phyloP scores from a whole-genome alignment of 2,888 invertebrate species.

The Apodemia hepburni region DNA sequence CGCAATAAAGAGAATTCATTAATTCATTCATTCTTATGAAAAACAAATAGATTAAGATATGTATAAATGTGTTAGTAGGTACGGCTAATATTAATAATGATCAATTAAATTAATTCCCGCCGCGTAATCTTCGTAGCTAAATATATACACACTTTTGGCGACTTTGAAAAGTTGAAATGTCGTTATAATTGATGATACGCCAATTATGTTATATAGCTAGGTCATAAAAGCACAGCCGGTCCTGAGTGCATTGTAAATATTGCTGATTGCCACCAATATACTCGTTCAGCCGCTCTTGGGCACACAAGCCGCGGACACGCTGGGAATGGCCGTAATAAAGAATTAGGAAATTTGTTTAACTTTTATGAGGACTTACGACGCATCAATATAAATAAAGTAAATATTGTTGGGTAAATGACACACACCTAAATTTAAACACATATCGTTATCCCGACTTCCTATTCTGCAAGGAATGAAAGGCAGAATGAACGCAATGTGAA shows the following conservation, averaged over 20 bases:
- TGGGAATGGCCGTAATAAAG: constrained; percentile 9
- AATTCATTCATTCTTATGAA: too few relatives aligned
- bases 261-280: constrained; percentile 26
- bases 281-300: constrained; percentile 5
- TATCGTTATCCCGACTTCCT: too few relatives aligned
- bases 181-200: constrained; percentile 51
- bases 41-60: too few relatives aligned
- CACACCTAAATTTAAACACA: too few relatives aligned
- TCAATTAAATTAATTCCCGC: background rate
- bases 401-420: too few relatives aligned
- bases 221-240: constrained; percentile 46
- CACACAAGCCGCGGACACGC: constrained; percentile 2
- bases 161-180: constrained; percentile 44
- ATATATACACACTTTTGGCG: constrained; percentile 38
- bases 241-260: constrained; percentile 42
- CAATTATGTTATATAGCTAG: constrained; percentile 41
- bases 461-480: too few relatives aligned
- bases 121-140: background rate
- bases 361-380: background rate
- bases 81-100: background rate
- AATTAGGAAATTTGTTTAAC: constrained; percentile 10
- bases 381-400: background rate
- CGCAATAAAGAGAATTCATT: too few relatives aligned
- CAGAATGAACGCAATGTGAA: too few relatives aligned
- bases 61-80: too few relatives aligned